These are phyloP conservation scores for Chloropsis cyanopogon DNA, from an alignment of 2,113 vertebrate species.

Conservation along the genomic window DNA sequence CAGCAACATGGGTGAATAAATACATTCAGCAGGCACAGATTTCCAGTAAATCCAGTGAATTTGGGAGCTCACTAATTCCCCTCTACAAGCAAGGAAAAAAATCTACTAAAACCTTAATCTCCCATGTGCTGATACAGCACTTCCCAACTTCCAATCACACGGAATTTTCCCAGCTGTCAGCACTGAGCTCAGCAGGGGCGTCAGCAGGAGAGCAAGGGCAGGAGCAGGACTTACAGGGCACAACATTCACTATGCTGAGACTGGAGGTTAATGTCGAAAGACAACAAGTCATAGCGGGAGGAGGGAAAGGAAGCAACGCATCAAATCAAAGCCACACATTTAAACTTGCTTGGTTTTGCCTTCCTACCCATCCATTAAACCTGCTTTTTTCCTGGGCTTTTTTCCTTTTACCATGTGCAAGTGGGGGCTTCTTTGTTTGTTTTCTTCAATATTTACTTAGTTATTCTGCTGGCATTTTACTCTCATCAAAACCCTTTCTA, in stretches of 20 bases:
- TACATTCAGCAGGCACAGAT: neutral
- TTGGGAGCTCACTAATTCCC: conserved; percentile 26
- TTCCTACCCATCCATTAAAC: neutral
- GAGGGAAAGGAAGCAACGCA: neutral
- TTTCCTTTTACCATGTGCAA: neutral
- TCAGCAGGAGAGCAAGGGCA: neutral
- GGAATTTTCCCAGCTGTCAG: neutral
- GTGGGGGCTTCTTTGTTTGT: neutral
- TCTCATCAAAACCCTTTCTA: neutral
- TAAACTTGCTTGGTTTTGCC: neutral
- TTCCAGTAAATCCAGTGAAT: conserved; percentile 38
- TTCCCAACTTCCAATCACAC: neutral
- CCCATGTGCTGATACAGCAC: conserved; percentile 28
- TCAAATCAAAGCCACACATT: neutral
- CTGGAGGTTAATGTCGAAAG: neutral
- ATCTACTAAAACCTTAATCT: conserved; percentile 45
- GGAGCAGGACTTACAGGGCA: neutral
- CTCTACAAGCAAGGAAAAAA: conserved; percentile 24
- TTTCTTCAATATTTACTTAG: neutral
- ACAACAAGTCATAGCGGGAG: neutral
- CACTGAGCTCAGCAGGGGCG: neutral
- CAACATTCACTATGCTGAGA: neutral
- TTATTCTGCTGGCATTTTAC: neutral
- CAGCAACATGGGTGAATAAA: neutral
- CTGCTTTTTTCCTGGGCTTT: neutral